Percentiles rank a stretch among this genome's conserved stretches.
Evolutionary conservation across 2,888 invertebrate species (phyloP).

Genomic region (Elegia similella): DNA sequence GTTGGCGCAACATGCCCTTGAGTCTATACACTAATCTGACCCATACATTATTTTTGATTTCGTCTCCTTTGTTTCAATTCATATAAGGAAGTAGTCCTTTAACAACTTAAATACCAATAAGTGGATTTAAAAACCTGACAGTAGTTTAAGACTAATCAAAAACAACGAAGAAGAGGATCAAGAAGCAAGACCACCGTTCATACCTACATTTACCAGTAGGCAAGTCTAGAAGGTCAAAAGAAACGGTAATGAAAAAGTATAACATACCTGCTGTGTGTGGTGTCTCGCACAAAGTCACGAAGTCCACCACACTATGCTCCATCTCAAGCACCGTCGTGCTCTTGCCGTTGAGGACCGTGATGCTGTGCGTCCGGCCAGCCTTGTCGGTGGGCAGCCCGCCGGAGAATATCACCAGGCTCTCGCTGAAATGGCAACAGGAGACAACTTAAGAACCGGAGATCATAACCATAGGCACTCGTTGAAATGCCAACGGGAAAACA

Average conservation of each 20-base stretch:
- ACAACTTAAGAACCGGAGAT: constrained; percentile 85
- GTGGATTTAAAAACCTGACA: too few relatives aligned
- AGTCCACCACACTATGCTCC: constrained; percentile 99
- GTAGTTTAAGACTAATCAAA: too few relatives aligned
- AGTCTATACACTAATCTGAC: too few relatives aligned
- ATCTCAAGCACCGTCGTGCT: constrained; percentile 98
- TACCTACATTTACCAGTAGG: too few relatives aligned
- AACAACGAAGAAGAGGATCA: too few relatives aligned
- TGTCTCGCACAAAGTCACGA: constrained; percentile 96
- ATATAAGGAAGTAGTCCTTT: too few relatives aligned
- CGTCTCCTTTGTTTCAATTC: too few relatives aligned
- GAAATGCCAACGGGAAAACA: neutral
- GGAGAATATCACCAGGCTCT: constrained; percentile 97
- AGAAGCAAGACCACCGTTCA: too few relatives aligned
- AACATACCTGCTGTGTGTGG: constrained; percentile 93
- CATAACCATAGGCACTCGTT: constrained; percentile 88
- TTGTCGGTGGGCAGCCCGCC: constrained; percentile 97
- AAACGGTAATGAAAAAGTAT: neutral
- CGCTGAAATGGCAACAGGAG: constrained; percentile 81
- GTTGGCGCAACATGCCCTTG: too few relatives aligned
- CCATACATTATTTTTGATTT: too few relatives aligned
- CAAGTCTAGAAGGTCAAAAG: too few relatives aligned
- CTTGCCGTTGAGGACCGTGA: constrained; percentile 98
- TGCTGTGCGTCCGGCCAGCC: constrained; percentile 94
- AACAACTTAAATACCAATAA: too few relatives aligned